phyloP scores from a whole-genome alignment of 2,797 vertebrate genomes.

The Hypotaenidia philippensis region DNA sequence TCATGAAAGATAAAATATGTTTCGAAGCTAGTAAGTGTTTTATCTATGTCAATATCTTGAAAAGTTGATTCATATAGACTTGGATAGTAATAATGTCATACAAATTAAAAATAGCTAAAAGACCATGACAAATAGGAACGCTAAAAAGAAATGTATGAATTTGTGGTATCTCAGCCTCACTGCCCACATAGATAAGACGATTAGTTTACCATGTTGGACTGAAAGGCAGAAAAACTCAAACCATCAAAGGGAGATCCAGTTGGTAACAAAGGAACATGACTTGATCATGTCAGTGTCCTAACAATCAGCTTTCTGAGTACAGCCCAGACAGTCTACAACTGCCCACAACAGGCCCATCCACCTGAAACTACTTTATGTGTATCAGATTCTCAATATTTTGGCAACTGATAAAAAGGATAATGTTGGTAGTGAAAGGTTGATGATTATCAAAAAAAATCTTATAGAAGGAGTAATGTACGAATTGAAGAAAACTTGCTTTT shows the following conservation, averaged over 20 bases:
- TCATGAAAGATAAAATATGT: not conserved
- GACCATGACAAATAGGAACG: not conserved
- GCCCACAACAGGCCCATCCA: not conserved
- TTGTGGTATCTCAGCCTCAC: not conserved
- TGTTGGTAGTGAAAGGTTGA: not conserved
- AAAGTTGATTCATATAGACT: not conserved
- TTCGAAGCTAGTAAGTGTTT: not conserved
- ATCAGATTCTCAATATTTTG: not conserved
- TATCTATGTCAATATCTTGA: not conserved
- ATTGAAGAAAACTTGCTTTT: not conserved
- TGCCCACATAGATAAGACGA: not conserved
- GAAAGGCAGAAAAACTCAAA: not conserved
- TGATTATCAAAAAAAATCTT: not conserved
- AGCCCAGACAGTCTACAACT: not conserved
- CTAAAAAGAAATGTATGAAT: not conserved
- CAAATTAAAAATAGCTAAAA: constrained; percentile 11
- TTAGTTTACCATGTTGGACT: not conserved
- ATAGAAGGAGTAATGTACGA: not conserved
- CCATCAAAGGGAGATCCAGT: not conserved
- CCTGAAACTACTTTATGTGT: not conserved
- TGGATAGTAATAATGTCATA: not conserved
- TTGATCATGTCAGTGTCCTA: not conserved
- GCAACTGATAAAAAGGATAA: not conserved
- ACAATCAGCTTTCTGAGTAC: not conserved
- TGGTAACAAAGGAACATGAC: not conserved